These are phyloP conservation scores for Idaea biselata DNA, from an alignment of 2,888 invertebrate genomes.

Conservation along the genomic window DNA sequence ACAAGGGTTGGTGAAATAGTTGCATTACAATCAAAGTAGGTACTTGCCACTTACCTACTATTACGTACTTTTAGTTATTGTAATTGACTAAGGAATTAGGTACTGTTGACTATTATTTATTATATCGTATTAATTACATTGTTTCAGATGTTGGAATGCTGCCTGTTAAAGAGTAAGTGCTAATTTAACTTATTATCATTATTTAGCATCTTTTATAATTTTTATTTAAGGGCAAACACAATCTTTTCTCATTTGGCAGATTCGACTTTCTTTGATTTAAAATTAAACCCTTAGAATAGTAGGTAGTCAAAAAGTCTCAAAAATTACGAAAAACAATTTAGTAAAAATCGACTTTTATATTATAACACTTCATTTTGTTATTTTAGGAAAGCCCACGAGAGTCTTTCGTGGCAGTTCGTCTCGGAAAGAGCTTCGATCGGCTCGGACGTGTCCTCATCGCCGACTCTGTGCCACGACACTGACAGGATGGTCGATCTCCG, in stretches of 20 bases:
- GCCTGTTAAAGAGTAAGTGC: slow-evolving; percentile 95
- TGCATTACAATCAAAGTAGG: slow-evolving; percentile 2
- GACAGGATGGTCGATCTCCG: slow-evolving; percentile 84
- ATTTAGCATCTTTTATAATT: background rate
- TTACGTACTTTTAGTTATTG: background rate
- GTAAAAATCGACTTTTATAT: too few species aligned
- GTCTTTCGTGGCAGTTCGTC: slow-evolving; percentile 92
- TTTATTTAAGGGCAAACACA: background rate
- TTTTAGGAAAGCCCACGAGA: slow-evolving; percentile 85
- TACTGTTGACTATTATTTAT: background rate
- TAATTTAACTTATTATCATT: background rate
- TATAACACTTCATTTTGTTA: background rate
- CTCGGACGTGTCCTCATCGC: slow-evolving; percentile 76
- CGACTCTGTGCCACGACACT: slow-evolving; percentile 69
- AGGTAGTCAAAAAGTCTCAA: too few species aligned
- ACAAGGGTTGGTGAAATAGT: slow-evolving; percentile 27
- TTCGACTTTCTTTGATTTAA: too few species aligned
- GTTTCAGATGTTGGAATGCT: slow-evolving; percentile 95
- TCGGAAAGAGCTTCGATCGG: slow-evolving; percentile 78
- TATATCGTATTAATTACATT: slow-evolving; percentile 41
- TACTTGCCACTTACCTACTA: background rate
- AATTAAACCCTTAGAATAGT: too few species aligned
- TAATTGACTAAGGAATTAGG: background rate
- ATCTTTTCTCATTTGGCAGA: too few species aligned
- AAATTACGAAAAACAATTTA: too few species aligned